These are phyloP conservation scores for Danionella dracula DNA, from an alignment of 2,797 vertebrate species.

Conservation along the genomic window DNA sequence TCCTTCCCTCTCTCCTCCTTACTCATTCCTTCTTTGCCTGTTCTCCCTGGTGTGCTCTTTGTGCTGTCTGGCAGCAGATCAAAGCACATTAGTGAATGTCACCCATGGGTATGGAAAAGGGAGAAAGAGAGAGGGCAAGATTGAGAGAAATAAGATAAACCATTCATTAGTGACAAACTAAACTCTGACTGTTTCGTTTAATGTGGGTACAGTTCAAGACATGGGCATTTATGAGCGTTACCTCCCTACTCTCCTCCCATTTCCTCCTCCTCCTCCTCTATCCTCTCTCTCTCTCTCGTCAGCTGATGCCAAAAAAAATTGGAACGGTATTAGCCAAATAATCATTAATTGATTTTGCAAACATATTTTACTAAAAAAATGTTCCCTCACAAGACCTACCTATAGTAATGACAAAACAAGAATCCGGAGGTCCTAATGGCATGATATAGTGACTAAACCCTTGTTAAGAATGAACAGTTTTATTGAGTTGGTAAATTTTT, in stretches of 20 bases:
- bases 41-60: slow-evolving; percentile 35
- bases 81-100: slow-evolving; percentile 36
- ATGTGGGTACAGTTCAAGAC: slow-evolving; percentile 40
- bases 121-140: slow-evolving; percentile 9
- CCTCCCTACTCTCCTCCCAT: slow-evolving; percentile 9
- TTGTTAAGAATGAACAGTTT: background rate
- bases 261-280: background rate
- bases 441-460: too few relatives aligned
- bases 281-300: background rate
- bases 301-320: background rate
- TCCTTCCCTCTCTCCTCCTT: background rate
- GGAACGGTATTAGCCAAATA: background rate
- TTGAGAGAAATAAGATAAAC: slow-evolving; percentile 31
- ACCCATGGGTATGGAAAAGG: slow-evolving; percentile 45
- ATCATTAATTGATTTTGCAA: too few relatives aligned
- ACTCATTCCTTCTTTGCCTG: slow-evolving; percentile 1
- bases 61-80: slow-evolving; percentile 42
- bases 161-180: slow-evolving; percentile 36
- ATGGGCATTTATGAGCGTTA: slow-evolving; percentile 25
- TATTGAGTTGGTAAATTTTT: background rate
- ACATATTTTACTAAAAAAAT: too few relatives aligned
- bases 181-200: slow-evolving; percentile 35
- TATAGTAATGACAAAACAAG: too few relatives aligned
- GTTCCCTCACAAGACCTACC: too few relatives aligned
- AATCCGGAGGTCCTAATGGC: too few relatives aligned